Conservation (phyloP, 2,797 vertebrate genomes). For the Sebastes cheni region DNA sequence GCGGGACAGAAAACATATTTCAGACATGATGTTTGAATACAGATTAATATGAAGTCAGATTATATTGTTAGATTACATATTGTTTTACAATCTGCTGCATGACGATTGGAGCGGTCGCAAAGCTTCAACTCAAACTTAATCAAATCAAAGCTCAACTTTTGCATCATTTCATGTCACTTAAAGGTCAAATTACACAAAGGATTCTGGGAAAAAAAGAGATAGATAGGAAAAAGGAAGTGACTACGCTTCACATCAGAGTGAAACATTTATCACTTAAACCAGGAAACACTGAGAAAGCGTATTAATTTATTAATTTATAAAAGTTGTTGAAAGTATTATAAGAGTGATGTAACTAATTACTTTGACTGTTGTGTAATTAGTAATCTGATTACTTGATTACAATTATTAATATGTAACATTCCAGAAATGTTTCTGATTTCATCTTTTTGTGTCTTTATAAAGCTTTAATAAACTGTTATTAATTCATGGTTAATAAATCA, state of each 20-base stretch:
- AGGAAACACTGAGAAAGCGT: background rate
- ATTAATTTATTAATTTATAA: too few species aligned
- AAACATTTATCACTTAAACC: background rate
- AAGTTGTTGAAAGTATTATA: too few species aligned
- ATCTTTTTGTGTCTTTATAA: background rate
- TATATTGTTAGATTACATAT: conserved; percentile 53
- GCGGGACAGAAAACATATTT: conserved; percentile 40
- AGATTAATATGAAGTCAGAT: background rate
- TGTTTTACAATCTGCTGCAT: conserved; percentile 86
- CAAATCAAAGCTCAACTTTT: conserved; percentile 59
- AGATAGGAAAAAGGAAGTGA: background rate
- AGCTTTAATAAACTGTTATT: background rate
- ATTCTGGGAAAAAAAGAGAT: background rate
- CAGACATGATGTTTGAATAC: conserved; percentile 7
- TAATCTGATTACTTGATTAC: background rate
- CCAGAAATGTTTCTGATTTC: background rate
- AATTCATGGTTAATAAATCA: background rate
- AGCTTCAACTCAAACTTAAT: conserved; percentile 84
- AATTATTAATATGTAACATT: background rate
- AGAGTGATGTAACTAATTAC: background rate
- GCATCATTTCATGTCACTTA: background rate
- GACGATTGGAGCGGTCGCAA: conserved; percentile 88
- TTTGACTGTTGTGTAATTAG: background rate
- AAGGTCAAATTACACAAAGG: background rate
- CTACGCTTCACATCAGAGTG: background rate